These are phyloP conservation scores for Andricus grossulariae DNA, from an alignment of 1,140 invertebrate species.

Conservation along the genomic window DNA sequence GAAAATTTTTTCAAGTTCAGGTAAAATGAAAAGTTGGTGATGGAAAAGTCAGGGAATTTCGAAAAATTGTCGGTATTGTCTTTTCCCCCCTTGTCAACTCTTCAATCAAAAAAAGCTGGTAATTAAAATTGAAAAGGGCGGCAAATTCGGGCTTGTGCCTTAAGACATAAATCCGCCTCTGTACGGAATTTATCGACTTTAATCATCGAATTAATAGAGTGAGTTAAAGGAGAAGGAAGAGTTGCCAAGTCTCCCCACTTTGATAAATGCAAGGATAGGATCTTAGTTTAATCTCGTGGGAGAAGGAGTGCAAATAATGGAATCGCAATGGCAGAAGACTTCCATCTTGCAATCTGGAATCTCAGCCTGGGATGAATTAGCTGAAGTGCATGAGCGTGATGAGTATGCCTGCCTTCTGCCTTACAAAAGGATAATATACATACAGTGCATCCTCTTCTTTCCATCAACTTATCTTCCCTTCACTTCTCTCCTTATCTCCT, in stretches of 20 bases:
- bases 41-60: too few species aligned
- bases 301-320: background rate
- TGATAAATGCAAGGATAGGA: background rate
- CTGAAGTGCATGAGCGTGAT: background rate
- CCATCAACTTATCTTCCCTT: background rate
- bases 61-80: too few species aligned
- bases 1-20: too few species aligned
- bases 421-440: background rate
- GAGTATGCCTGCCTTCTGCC: background rate
- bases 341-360: conserved; percentile 12
- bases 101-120: too few species aligned
- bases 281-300: background rate
- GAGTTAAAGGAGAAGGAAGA: background rate
- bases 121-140: too few species aligned
- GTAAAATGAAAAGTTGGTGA: too few species aligned
- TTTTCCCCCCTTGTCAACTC: too few species aligned
- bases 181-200: background rate
- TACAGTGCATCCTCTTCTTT: background rate
- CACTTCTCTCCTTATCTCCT: background rate
- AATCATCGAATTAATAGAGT: background rate
- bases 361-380: conserved; percentile 3
- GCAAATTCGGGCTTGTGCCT: too few species aligned
- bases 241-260: background rate
- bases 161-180: too few species aligned
- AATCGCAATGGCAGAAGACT: conserved; percentile 5